Evolutionary conservation across 1,140 invertebrate species (phyloP).

Genomic region (Mactra quadrangularis): DNA sequence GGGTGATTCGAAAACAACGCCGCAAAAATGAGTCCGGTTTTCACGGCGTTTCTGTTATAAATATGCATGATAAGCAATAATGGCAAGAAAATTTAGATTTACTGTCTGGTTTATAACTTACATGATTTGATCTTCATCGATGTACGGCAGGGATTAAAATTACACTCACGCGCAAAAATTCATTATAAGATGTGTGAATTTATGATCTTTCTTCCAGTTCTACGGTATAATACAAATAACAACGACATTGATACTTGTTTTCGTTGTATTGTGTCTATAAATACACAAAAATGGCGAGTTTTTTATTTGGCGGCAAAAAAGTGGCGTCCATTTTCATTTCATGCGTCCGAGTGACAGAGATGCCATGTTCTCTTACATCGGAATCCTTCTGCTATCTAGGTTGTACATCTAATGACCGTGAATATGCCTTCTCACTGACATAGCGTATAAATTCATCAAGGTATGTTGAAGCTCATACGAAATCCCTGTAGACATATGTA

Average conservation of each 20-base stretch:
- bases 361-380: constrained; percentile 43
- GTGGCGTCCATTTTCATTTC: constrained; percentile 8
- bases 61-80: constrained; percentile 41
- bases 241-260: too few species aligned
- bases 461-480: constrained; percentile 31
- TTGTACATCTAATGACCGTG: constrained; percentile 59
- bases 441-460: constrained; percentile 50
- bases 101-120: constrained; percentile 42
- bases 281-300: too few species aligned
- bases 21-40: constrained; percentile 32
- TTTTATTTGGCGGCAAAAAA: neutral
- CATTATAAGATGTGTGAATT: too few species aligned
- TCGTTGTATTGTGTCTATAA: too few species aligned
- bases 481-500: constrained; percentile 58
- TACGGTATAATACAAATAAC: too few species aligned
- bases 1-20: constrained; percentile 3
- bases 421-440: constrained; percentile 42
- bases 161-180: neutral
- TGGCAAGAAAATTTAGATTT: constrained; percentile 49
- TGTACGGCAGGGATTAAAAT: constrained; percentile 8
- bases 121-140: constrained; percentile 28
- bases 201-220: too few species aligned
- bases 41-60: constrained; percentile 24
- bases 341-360: constrained; percentile 41
- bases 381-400: constrained; percentile 36